Percentiles rank a stretch among this genome's conserved stretches.
These are phyloP conservation scores for Melanerpes aurifrons DNA, from an alignment of 2,113 vertebrate species.

Conservation along the genomic window DNA sequence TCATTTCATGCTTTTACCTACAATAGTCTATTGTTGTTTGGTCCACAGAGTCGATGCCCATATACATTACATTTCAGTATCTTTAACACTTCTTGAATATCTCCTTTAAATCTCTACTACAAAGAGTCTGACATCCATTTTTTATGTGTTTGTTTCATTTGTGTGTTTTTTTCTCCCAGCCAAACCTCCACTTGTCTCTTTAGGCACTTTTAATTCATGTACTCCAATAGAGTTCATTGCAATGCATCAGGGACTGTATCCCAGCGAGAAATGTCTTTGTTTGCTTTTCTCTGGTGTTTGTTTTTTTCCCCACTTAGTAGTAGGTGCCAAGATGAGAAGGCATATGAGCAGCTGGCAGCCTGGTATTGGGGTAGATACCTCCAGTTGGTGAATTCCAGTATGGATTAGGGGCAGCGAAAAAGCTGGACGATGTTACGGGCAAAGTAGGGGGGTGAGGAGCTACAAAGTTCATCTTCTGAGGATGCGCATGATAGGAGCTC, in stretches of 20 bases:
- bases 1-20: conserved; percentile 58
- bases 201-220: conserved; percentile 74
- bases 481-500: conserved; percentile 87
- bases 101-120: conserved; percentile 55
- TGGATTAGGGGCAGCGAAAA: conserved; percentile 83
- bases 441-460: conserved; percentile 84
- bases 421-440: conserved; percentile 86
- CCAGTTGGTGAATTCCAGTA: conserved; percentile 91
- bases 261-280: conserved; percentile 33
- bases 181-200: conserved; percentile 43
- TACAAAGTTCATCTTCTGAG: conserved; percentile 92
- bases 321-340: conserved; percentile 89
- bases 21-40: conserved; percentile 65
- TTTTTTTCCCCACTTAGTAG: conserved; percentile 75
- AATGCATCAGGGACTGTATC: conserved; percentile 7
- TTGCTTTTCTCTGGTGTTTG: neutral
- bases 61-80: conserved; percentile 64
- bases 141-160: neutral
- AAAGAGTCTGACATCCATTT: conserved; percentile 56
- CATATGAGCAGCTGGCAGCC: conserved; percentile 88
- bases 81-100: conserved; percentile 62
- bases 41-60: conserved; percentile 65
- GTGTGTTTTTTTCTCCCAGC: neutral
- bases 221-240: conserved; percentile 64
- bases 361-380: conserved; percentile 84